phyloP scores from a whole-genome alignment of 2,797 vertebrate species.

The Chelon labrosus region DNA sequence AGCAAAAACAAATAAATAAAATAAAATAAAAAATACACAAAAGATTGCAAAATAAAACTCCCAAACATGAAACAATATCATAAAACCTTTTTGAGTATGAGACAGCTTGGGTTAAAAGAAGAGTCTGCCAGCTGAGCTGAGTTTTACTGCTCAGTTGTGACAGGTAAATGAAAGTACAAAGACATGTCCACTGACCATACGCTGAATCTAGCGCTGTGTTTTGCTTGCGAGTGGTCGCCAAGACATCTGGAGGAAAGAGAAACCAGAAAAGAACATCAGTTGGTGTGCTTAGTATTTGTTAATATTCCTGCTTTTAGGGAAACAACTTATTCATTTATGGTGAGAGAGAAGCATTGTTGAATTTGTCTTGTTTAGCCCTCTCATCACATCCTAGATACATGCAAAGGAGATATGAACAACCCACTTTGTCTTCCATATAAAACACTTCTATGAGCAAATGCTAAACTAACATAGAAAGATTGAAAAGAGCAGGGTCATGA shows the following conservation, averaged over 20 bases:
- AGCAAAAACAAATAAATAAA: not conserved
- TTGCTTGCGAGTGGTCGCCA: constrained; percentile 88
- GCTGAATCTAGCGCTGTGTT: constrained; percentile 87
- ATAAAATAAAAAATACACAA: no score
- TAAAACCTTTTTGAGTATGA: not conserved
- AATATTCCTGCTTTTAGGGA: not conserved
- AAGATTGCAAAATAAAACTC: not conserved
- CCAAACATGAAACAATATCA: not conserved
- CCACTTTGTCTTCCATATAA: constrained; percentile 15
- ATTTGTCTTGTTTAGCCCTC: constrained; percentile 9
- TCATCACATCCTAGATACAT: constrained; percentile 25
- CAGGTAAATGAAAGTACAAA: constrained; percentile 12
- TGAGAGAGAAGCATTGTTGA: not conserved
- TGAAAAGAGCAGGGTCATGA: constrained; percentile 35
- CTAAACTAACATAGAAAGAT: constrained; percentile 55
- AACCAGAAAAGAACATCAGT: constrained; percentile 13
- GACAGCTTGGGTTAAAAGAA: not conserved
- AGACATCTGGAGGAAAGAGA: constrained; percentile 77
- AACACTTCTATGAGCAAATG: constrained; percentile 25
- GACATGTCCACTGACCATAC: constrained; percentile 88
- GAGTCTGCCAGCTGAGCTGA: not conserved
- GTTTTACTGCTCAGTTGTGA: not conserved
- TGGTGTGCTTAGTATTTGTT: not conserved
- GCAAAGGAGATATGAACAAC: constrained; percentile 25
- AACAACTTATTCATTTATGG: not conserved